A percentile compares a stretch with the other conserved stretches of the same genome.
Conservation (phyloP, 2,888 invertebrate genomes). For the Dastarcus helophoroides region DNA sequence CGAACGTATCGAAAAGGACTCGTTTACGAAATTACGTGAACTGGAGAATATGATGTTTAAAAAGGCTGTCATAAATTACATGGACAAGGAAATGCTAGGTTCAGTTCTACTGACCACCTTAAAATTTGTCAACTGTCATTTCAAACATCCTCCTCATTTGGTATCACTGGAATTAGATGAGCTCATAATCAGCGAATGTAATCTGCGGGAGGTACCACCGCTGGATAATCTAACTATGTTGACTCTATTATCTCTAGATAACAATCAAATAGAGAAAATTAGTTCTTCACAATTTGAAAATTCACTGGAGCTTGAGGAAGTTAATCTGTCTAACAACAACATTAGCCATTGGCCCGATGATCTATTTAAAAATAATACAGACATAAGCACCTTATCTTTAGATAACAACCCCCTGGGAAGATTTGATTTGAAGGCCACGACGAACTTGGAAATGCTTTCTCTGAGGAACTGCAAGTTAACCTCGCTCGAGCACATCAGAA, state of each 20-base stretch:
- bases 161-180: constrained; percentile 36
- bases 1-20: constrained; percentile 51
- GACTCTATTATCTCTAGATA: constrained; percentile 54
- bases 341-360: constrained; percentile 50
- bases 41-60: constrained; percentile 59
- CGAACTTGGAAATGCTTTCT: constrained; percentile 54
- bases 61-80: constrained; percentile 51
- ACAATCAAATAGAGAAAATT: constrained; percentile 52
- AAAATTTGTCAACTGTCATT: constrained; percentile 33
- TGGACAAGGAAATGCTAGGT: constrained; percentile 60
- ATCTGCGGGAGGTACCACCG: constrained; percentile 51
- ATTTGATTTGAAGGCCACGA: constrained; percentile 49
- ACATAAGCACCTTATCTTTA: constrained; percentile 55
- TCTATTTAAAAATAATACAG: constrained; percentile 53
- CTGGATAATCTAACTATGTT: constrained; percentile 36
- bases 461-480: constrained; percentile 57
- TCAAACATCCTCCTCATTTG: constrained; percentile 21
- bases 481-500: constrained; percentile 52
- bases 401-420: constrained; percentile 56
- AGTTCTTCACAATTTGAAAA: constrained; percentile 50
- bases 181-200: constrained; percentile 59
- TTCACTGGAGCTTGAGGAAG: constrained; percentile 53
- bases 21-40: constrained; percentile 56
- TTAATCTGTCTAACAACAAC: constrained; percentile 61
- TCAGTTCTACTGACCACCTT: constrained; percentile 44